Base-by-base conservation (phyloP, 2,113 vertebrate genomes). In the Phylloscopus trochiloides region DNA sequence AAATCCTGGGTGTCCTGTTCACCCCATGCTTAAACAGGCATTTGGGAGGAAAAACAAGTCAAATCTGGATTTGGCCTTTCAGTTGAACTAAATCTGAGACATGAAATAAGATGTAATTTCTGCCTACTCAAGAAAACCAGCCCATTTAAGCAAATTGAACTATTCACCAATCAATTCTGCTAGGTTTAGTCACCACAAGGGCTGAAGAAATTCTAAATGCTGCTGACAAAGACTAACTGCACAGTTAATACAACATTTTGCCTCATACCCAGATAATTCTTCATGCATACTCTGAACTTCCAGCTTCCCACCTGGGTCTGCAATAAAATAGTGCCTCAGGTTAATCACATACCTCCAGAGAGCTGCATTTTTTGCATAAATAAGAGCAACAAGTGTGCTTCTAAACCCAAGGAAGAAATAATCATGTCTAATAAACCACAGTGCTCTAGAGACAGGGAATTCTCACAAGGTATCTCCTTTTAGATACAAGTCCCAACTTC, bases 81-180 rank as follows among this genome's bases (percentile, higher is more conserved):
- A 75, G 50, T 12, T 50, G 25, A 94, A 77, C 59, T 24, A 45
- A 93, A 88, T 29, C 68, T 55, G 79, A 96, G 82, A 90, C 59
- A 32, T 10, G n/a, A 73, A 92, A 58, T 72, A 90, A 90, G 36
- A 66, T 16, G 50, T 43, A 84, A 92, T 95, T 94, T 93, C 72
- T 94, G 75, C 86, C 92, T 77, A 78, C 79, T 93, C 59, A 68
- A 88, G 61, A 93, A 96, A 97, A 96, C 84, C 76, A 91, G 59
- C 45, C 57, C 14, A 0, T 88, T 92, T 84, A 88, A 86, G 68
- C 51, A 88, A 93, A 92, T 3, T 88, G 62, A 94, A 89, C 62
- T 72, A 78, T 66, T 94, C 82, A 77, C 88, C 61, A 86, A 75
- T 67, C 77, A 92, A 92, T 84, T 94, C 70, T 83, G 65, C 72